Evolutionary conservation across 1,140 invertebrate species (phyloP).

Genomic region (Pachypsylla venusta): DNA sequence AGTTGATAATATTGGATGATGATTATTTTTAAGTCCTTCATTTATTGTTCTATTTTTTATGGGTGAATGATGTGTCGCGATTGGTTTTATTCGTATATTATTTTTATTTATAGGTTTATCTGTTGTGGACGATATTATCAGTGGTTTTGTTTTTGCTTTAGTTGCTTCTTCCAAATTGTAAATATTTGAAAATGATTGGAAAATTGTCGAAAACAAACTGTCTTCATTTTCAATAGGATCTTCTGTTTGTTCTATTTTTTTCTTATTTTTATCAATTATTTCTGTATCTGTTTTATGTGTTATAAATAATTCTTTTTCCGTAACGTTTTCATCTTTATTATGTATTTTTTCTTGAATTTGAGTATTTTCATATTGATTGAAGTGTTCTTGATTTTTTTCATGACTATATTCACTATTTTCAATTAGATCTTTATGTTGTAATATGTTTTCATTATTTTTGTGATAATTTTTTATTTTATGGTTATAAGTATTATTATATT

Average conservation of each 20-base stretch:
- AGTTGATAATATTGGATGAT: not conserved
- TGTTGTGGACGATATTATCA: too few species aligned
- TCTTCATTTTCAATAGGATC: not conserved
- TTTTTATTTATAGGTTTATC: not conserved
- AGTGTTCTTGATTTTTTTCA: not conserved
- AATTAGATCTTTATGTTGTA: too few species aligned
- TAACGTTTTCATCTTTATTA: not conserved
- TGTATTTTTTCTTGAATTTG: not conserved
- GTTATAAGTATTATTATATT: not conserved
- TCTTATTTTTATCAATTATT: not conserved
- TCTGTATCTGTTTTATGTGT: not conserved
- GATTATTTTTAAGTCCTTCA: not conserved
- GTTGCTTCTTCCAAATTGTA: not conserved
- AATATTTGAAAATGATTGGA: not conserved
- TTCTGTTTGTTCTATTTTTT: not conserved
- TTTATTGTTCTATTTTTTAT: not conserved
- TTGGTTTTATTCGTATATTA: slow-evolving; percentile 1
- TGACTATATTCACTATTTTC: not conserved
- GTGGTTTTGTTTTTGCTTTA: not conserved
- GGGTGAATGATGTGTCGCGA: not conserved
- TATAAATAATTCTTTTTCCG: not conserved
- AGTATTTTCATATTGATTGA: not conserved
- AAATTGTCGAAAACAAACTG: not conserved
- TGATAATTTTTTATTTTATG: too few species aligned
- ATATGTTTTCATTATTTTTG: too few species aligned